Evolutionary conservation across 2,113 vertebrate species (phyloP), one percentile per base, ranked within the genome.

Genomic region (Falcunculus frontatus): DNA sequence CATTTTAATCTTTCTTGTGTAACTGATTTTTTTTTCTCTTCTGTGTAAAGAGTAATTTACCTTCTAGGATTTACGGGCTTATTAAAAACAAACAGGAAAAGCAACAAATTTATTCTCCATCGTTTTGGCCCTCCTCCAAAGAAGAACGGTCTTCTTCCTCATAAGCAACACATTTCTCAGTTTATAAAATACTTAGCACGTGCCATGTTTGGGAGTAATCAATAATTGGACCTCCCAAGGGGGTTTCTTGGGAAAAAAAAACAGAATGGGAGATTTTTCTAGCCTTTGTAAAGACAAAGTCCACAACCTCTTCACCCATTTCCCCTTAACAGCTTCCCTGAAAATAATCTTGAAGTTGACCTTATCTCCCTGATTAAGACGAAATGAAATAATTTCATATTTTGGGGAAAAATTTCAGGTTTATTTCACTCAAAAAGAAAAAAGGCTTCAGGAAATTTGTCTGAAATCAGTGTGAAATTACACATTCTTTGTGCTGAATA

Each of bases 11-110:
- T 98, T 86, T 85, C 42, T 60, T 83, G 59, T 33, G n/a, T 77
- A 97, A 97, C 4, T 96, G 77, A 80, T 68, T 87, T 79, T 87
- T 82, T 79, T 78, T 89, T 67, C 26, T 32, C 39, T 44, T 44
- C 94, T 70, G 30, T 57, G 76, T 83, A 91, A 87, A 89, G 90
- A 96, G 74, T 90, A 69, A 96, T 97, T 97, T 96, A 93, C 84
- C 33, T 97, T 96, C 75, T 62, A 80, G 76, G 72, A 83, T 84
- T 87, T 42, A 87, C 0, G 6, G 74, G 60, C 35, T 95, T 96
- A 95, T 69, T 70, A 21, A 73, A 92, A 94, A 75, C 81, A 91
- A 96, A 87, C 46, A 94, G 9, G 47, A 77, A 78, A 83, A 83
- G 67, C 75, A 79, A 83, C 60, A 84, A n/a, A 78, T 88, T 91